Evolutionary conservation across 2,888 invertebrate genomes (phyloP), one percentile per base, ranked within the genome.

Genomic region (Caenorhabditis auriculariae): DNA sequence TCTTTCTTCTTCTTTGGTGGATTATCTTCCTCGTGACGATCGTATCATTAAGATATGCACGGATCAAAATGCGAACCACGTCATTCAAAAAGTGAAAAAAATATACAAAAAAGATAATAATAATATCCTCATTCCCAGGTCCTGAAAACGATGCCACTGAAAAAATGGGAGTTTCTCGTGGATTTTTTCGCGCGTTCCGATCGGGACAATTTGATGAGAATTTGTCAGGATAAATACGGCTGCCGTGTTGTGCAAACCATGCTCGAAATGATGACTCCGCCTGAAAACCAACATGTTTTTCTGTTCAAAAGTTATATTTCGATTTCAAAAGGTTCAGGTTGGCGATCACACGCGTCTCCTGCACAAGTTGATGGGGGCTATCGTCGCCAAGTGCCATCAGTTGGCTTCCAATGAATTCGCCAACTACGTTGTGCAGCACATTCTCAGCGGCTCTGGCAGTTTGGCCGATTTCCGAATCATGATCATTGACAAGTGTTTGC

Each of bases 401-500:
- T 54, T 74, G 19, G 58, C 69, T 7, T 66, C 66, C 1, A 71
- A 78, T 52, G 74, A 78, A 49, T 78, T 69, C 49, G 78, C 77
- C 48, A 78, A 78, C 60, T 78, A 78, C 53, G 67, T 78, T 35
- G 63, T 78, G 9, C 78, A 78, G 51, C 70, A 73, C 59, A 57
- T 78, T 32, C 66, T 78, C 43, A 56, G 51, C 23, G 55, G 62
- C 3, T 52, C 56, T 15, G 53, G 60, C 9, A 54, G 54, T 21
- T 55, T 77, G 51, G 55, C 32, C 12, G 42, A 52, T 21, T 74
- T 74, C 43, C 60, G 72, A 3, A 60, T 71, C 38, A 42, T 54
- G 15, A 74, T 77, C 50, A 77, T 77, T 41, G 68, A 69, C 35
- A 54, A 68, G 35, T 71, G 66, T 29, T 58, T 76, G 15, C 57